Base-by-base conservation (phyloP, 2,797 vertebrate genomes). In the Sebastes nivosus region DNA sequence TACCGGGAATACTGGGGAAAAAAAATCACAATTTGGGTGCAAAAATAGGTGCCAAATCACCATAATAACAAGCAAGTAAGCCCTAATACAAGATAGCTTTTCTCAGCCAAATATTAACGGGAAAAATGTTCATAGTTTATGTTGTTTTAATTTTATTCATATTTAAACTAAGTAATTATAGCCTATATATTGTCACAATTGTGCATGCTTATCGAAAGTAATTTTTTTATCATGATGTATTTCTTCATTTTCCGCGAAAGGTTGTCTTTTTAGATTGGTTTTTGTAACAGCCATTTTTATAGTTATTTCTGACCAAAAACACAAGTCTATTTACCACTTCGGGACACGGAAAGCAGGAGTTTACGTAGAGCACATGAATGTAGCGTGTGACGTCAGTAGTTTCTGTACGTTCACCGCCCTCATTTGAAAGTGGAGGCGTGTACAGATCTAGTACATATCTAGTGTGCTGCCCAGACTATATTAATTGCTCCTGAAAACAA, bases 351-450 rank as follows among this genome's bases (percentile, higher is more conserved):
- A 22, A 22, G 2, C 3, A 3, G 1, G 3, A 29, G 1, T 87
- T 84, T 79, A 72, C 88, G 2, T 22, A 63, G 55, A 38, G 32
- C 6, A 30, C 12, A 0, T 54, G 76, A 93, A 91, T 3, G 79
- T 14, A 67, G 4, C 86, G 13, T 66, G 2, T 70, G 78, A 90
- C 77, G 82, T 81, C 42, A 32, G 64, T 71, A 70, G 72, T 84
- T 83, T 84, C 36, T 59, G 67, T 57, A 34, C 16, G 57, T 83
- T 90, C 81, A 50, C 86, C 84, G 77, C 78, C 72, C 82, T 82
- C 79, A 57, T 91, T 87, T 93, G 67, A 94, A 92, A 89, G 57
- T 77, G 75, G 75, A 87, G 86, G 89, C 81, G 72, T 90, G 87
- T 11, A 14, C 9, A 20, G 32, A 68, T 60, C 4, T 42, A 42